These are phyloP conservation scores for Strix aluco DNA, from an alignment of 2,113 vertebrate genomes.

Conservation along the genomic window DNA sequence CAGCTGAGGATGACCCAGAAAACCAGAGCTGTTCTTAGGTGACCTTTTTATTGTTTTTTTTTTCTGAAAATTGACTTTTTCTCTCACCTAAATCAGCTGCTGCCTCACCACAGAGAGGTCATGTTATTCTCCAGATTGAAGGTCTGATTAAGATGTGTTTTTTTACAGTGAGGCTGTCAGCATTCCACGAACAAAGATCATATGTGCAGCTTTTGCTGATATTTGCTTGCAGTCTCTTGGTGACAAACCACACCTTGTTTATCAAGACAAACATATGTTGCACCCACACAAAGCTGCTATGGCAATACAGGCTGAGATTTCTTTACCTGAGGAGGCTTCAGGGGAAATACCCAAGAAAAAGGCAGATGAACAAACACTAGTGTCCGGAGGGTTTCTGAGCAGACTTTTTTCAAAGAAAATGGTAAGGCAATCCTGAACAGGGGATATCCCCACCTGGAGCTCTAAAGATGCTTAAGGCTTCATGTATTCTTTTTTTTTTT, in stretches of 20 bases:
- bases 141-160: background rate
- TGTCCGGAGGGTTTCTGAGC: background rate
- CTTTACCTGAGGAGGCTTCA: background rate
- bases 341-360: background rate
- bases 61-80: background rate
- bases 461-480: background rate
- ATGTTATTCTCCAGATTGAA: background rate
- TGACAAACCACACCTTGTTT: background rate
- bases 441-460: background rate
- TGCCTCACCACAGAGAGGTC: background rate
- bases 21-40: background rate
- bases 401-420: background rate
- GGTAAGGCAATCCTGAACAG: background rate
- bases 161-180: background rate
- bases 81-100: background rate
- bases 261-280: background rate
- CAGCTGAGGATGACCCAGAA: slow-evolving; percentile 26
- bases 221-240: background rate
- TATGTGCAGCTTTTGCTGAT: background rate
- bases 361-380: background rate
- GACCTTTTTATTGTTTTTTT: background rate
- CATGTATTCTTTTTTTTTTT: background rate
- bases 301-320: background rate
- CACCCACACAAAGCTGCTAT: background rate
- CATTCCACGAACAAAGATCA: background rate